These are phyloP conservation scores for Psophia crepitans DNA, from an alignment of 2,113 vertebrate genomes.

Conservation along the genomic window DNA sequence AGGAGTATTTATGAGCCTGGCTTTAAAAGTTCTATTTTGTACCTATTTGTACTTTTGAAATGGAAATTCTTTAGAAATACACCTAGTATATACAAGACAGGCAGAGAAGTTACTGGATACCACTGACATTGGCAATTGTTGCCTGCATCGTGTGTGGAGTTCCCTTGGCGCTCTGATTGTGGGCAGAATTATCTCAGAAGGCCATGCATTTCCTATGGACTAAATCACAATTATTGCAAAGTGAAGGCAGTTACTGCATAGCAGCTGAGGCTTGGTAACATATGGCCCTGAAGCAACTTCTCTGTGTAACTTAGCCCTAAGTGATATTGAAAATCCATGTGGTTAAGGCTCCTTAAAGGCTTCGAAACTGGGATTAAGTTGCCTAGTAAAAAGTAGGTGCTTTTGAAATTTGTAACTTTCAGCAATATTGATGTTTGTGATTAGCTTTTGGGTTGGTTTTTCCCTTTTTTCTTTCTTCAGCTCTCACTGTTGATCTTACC, in stretches of 20 bases:
- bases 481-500: background rate
- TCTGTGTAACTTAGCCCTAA: background rate
- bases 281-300: background rate
- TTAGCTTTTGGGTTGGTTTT: background rate
- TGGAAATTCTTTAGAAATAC: background rate
- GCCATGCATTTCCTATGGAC: background rate
- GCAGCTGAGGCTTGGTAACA: slow-evolving; percentile 3
- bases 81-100: background rate
- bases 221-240: slow-evolving; percentile 36
- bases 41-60: background rate
- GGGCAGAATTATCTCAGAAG: background rate
- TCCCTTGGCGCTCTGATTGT: background rate
- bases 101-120: background rate
- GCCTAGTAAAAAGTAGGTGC: background rate
- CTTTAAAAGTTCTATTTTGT: background rate
- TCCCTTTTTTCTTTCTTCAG: background rate
- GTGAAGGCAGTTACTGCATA: background rate
- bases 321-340: slow-evolving; percentile 3
- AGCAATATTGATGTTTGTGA: background rate
- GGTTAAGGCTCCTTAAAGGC: background rate
- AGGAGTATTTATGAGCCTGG: background rate
- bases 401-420: background rate
- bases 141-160: background rate
- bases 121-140: background rate
- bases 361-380: background rate